Percentiles rank a stretch among this genome's conserved stretches.
Conservation (phyloP, 2,888 invertebrate species). For the Amphipyra berbera region DNA sequence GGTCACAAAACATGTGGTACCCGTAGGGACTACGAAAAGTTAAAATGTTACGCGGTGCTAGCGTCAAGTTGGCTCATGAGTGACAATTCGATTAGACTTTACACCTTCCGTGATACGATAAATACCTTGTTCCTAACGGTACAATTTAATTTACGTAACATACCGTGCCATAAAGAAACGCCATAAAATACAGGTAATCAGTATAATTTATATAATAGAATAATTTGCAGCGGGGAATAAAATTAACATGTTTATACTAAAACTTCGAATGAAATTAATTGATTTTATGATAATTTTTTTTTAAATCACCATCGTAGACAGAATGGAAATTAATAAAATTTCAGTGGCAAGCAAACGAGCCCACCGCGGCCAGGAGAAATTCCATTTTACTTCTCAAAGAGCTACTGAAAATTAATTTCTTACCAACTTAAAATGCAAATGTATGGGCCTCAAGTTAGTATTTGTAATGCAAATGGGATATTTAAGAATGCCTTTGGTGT, state of each 20-base stretch:
- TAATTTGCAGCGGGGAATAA: slow-evolving; percentile 14
- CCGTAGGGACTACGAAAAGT: not conserved
- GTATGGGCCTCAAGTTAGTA: slow-evolving; percentile 49
- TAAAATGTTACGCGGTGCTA: not conserved
- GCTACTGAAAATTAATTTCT: slow-evolving; percentile 55
- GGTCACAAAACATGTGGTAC: not conserved
- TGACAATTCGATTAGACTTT: too few species aligned
- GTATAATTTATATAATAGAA: slow-evolving; percentile 29
- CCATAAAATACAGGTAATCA: slow-evolving; percentile 17
- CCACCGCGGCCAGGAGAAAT: slow-evolving; percentile 7
- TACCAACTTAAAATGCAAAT: slow-evolving; percentile 59
- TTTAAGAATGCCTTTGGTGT: slow-evolving; percentile 46
- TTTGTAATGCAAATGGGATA: slow-evolving; percentile 61
- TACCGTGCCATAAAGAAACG: too few species aligned
- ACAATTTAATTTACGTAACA: too few species aligned
- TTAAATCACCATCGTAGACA: slow-evolving; percentile 20
- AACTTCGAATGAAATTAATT: slow-evolving; percentile 8
- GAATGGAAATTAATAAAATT: slow-evolving; percentile 33
- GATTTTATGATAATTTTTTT: slow-evolving; percentile 34
- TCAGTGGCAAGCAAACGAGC: slow-evolving; percentile 14
- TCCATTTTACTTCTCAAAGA: slow-evolving; percentile 30
- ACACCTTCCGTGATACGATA: too few species aligned
- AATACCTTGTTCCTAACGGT: too few species aligned
- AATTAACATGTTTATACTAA: slow-evolving; percentile 8
- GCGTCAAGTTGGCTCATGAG: too few species aligned